phyloP scores from a whole-genome alignment of 1,140 invertebrate species.

The Drosophila bocki region DNA sequence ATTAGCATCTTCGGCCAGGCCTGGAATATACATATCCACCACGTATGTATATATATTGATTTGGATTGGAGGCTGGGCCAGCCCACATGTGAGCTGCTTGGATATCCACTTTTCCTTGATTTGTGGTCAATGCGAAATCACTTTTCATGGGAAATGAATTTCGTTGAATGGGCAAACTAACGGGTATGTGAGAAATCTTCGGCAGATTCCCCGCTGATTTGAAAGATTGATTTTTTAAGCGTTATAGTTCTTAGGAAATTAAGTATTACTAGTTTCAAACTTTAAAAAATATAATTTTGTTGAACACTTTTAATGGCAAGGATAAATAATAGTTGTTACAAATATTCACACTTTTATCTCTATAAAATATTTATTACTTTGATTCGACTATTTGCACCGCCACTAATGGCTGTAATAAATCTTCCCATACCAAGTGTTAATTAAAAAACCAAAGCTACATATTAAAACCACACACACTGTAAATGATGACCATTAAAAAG shows the following conservation, averaged over 20 bases:
- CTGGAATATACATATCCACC: slow-evolving; percentile 5
- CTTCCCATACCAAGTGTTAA: slow-evolving; percentile 5
- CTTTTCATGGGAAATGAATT: slow-evolving; percentile 63
- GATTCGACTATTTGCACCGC: not conserved
- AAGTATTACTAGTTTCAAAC: not conserved
- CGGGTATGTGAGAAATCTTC: slow-evolving; percentile 18
- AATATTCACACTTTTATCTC: not conserved
- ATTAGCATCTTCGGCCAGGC: slow-evolving; percentile 55
- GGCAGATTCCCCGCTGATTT: slow-evolving; percentile 43
- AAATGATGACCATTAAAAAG: slow-evolving; percentile 25
- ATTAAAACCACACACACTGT: slow-evolving; percentile 6
- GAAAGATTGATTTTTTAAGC: slow-evolving; percentile 26
- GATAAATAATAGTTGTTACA: not conserved
- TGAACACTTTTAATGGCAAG: not conserved
- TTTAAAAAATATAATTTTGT: not conserved
- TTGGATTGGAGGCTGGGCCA: slow-evolving; percentile 26
- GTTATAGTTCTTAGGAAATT: not conserved
- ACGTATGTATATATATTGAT: not conserved
- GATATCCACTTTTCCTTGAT: slow-evolving; percentile 50
- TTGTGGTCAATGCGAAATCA: slow-evolving; percentile 66
- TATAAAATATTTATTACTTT: slow-evolving; percentile 1
- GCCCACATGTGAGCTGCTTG: slow-evolving; percentile 52
- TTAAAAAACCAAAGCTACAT: slow-evolving; percentile 19
- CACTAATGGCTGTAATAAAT: slow-evolving; percentile 20
- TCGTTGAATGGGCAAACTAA: slow-evolving; percentile 28